phyloP scores from a whole-genome alignment of 2,888 invertebrate genomes.

The Leptopilina syphax region DNA sequence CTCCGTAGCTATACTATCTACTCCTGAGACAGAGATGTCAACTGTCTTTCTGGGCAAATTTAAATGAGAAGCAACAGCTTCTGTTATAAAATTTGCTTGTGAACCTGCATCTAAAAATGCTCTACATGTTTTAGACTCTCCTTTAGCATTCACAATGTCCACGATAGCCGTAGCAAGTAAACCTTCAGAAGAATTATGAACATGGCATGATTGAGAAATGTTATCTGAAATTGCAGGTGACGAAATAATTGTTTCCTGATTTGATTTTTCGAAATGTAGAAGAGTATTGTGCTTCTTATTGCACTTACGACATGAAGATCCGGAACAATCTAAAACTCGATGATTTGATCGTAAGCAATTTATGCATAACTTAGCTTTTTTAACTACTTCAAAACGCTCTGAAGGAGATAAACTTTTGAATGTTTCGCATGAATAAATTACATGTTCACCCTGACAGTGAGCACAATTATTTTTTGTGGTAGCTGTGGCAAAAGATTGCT shows the following conservation, averaged over 20 bases:
- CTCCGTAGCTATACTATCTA: too few species aligned
- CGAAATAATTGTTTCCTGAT: neutral
- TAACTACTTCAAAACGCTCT: neutral
- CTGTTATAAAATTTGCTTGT: neutral
- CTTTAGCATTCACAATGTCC: too few species aligned
- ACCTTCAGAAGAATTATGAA: neutral
- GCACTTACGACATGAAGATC: neutral
- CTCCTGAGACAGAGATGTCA: too few species aligned
- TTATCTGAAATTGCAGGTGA: neutral
- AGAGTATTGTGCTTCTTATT: neutral
- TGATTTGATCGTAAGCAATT: too few species aligned
- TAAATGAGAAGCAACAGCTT: neutral
- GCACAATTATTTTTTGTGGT: neutral
- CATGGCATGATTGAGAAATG: neutral
- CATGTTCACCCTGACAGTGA: neutral
- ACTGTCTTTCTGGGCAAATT: too few species aligned
- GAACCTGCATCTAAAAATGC: neutral
- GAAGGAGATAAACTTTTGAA: neutral
- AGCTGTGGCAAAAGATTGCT: neutral
- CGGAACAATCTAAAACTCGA: too few species aligned
- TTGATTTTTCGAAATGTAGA: neutral
- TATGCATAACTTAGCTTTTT: neutral
- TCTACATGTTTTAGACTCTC: neutral
- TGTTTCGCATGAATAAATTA: neutral
- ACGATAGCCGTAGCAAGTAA: slow-evolving; percentile 13